These are phyloP conservation scores for Pangasius larnaudii DNA, from an alignment of 2,797 vertebrate genomes.

Conservation along the genomic window DNA sequence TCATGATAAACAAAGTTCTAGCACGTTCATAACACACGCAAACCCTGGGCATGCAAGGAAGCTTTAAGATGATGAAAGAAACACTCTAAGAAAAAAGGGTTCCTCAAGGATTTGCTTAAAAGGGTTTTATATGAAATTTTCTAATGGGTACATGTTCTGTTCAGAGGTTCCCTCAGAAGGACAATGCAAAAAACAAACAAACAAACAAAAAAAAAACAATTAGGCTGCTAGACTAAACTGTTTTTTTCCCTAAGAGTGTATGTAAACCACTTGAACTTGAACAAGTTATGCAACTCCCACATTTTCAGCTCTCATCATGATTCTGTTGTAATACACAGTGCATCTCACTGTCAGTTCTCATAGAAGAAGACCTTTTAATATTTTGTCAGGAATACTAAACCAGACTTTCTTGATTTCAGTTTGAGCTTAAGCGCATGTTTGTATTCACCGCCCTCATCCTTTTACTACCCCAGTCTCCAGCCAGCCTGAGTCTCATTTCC, in stretches of 20 bases:
- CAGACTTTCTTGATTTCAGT: conserved; percentile 26
- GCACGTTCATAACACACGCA: not conserved
- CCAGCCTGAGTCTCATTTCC: conserved; percentile 14
- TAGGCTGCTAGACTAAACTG: not conserved
- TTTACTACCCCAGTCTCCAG: not conserved
- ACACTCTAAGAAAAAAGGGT: not conserved
- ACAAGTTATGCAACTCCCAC: not conserved
- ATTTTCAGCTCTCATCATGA: conserved; percentile 5
- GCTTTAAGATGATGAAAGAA: not conserved
- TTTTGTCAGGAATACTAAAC: conserved; percentile 7
- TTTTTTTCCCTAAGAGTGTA: not conserved
- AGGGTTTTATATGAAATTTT: not conserved
- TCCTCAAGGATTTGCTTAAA: not conserved
- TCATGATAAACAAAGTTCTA: not conserved
- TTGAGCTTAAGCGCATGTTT: conserved; percentile 34
- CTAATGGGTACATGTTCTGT: not conserved
- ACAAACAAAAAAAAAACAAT: not conserved
- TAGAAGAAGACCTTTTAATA: conserved; percentile 19
- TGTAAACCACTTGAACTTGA: not conserved
- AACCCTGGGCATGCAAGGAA: not conserved
- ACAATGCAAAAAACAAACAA: not conserved
- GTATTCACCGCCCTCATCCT: conserved; percentile 11
- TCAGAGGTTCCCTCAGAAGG: not conserved
- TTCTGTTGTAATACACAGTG: conserved; percentile 16
- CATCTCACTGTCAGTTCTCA: not conserved